Base-by-base conservation (phyloP, 1,140 invertebrate species). In the Drosophila saltans region DNA sequence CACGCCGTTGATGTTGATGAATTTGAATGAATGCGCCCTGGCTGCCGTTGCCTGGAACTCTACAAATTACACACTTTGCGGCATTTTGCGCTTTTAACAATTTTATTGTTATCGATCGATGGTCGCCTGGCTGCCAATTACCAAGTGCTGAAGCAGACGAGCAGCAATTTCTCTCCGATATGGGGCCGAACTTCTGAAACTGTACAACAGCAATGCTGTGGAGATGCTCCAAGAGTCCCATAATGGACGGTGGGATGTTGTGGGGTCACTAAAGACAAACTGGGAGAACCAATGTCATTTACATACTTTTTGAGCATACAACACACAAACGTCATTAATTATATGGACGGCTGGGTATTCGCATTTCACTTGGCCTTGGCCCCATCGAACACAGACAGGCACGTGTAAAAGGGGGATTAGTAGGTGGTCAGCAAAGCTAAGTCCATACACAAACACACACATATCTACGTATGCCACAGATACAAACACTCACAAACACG, bases 21-120 rank as follows among this genome's bases (percentile, higher is more conserved):
- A 88, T 88, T 88, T 77, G 80, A 83, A 80, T 80, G 80, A 52
- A 52, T 52, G 45, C 45, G 24, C 9, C 45, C 45, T 48, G 45
- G 45, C 45, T 33, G 64, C 55, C 64, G 41, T 66, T 66, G 30
- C 61, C 57, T 36, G 57, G 45, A 58, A 39, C 33, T 72, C 78
- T 56, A 78, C 67, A 81, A 89, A 89, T 89, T 81, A 89, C 84
- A 89, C 81, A 84, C 84, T 89, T 90, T 89, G 85, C 84, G 85
- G 84, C 84, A 81, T 89, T 88, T 90, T 89, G 84, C 84, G 84
- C 81, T 84, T 89, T 89, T 89, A 84, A 84, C 72, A 75, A 74
- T 81, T 89, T 84, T 89, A 89, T 90, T 89, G 80, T 90, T 84
- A 89, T 88, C 78, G 85, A 89, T 89, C 81, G 71, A 40, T 78